A percentile compares a stretch with the other conserved stretches of the same genome.
These are phyloP conservation scores for Thyatira batis DNA, from an alignment of 2,888 invertebrate species.

Conservation along the genomic window DNA sequence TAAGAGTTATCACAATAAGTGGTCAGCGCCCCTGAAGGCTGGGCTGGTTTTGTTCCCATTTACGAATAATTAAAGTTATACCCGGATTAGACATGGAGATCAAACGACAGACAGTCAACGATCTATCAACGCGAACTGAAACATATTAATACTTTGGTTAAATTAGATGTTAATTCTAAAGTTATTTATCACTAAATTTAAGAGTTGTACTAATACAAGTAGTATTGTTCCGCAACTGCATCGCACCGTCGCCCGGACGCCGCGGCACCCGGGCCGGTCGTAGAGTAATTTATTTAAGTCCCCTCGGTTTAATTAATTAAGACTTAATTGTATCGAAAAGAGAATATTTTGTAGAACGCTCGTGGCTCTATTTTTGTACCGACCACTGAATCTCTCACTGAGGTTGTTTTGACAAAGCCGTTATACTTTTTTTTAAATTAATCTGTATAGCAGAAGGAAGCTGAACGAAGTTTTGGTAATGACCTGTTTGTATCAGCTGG, in stretches of 20 bases:
- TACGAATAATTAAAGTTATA: not conserved
- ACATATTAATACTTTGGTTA: not conserved
- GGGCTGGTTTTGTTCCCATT: not conserved
- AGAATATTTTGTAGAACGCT: slow-evolving; percentile 55
- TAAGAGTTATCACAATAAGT: too few species aligned
- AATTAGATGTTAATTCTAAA: slow-evolving; percentile 10
- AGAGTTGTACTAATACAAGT: slow-evolving; percentile 12
- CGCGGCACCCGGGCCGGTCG: not conserved
- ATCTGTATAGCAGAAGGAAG: slow-evolving; percentile 8
- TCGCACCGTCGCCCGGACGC: slow-evolving; percentile 3
- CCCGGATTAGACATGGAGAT: not conserved
- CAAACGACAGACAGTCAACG: not conserved
- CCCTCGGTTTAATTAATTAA: slow-evolving; percentile 53
- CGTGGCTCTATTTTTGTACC: slow-evolving; percentile 72
- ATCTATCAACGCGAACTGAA: not conserved
- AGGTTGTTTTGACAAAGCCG: slow-evolving; percentile 33
- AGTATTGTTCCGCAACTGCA: slow-evolving; percentile 10
- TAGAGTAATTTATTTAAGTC: slow-evolving; percentile 45
- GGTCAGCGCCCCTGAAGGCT: not conserved
- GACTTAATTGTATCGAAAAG: slow-evolving; percentile 54
- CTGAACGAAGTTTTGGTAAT: too few species aligned
- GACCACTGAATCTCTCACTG: slow-evolving; percentile 49
- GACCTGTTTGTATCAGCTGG: slow-evolving; percentile 4
- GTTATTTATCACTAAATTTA: slow-evolving; percentile 31
- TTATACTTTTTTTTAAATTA: slow-evolving; percentile 26